Evolutionary conservation across 2,113 vertebrate species (phyloP), one percentile per base, ranked within the genome.

Genomic region (Pterocles burchelli): DNA sequence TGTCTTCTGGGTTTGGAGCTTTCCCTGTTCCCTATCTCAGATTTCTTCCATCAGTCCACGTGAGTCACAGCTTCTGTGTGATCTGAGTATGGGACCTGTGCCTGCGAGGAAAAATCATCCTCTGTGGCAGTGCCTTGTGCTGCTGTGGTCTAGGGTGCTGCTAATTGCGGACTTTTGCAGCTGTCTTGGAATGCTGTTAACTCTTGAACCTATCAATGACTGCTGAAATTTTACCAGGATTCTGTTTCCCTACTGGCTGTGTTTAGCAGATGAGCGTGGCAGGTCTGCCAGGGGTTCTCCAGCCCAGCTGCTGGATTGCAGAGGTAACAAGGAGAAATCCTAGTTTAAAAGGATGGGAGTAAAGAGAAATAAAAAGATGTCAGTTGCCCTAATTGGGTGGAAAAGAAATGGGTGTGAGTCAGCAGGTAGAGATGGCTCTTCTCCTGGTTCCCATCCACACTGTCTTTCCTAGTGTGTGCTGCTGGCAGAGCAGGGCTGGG

Each of bases 231-330:
- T 43, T 59, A n/a, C 17, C 25, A 51, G n/a, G 26, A 5, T 9
- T 41, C 31, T 61, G 26, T 33, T 80, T 48, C 41, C 33, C 68
- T 68, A 18, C 38, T 41, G 25, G 9, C 6, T 74, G 48, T 66
- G 48, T 55, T 49, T 34, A 41, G 58, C 48, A 94, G 52, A 8
- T 5, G 15, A 17, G 13, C 10, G 6, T 1, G 2, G 33, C 4
- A 1, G 4, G 13, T 38, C 33, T 41, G 2, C 20, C 31, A 31
- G 21, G 15, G 1, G 0, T 58, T 54, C 41, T 38, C 20, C 43
- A 46, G 52, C 31, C 25, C 48, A 17, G 46, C 8, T 52, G 22
- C 11, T 66, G 31, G 31, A 11, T 55, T 36, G 41, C 52, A 54
- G 71, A 31, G 36, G 45, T 18, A 65, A 28, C 19, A 54, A 80